phyloP scores from a whole-genome alignment of 1,140 invertebrate species.

The Triops longicaudatus region DNA sequence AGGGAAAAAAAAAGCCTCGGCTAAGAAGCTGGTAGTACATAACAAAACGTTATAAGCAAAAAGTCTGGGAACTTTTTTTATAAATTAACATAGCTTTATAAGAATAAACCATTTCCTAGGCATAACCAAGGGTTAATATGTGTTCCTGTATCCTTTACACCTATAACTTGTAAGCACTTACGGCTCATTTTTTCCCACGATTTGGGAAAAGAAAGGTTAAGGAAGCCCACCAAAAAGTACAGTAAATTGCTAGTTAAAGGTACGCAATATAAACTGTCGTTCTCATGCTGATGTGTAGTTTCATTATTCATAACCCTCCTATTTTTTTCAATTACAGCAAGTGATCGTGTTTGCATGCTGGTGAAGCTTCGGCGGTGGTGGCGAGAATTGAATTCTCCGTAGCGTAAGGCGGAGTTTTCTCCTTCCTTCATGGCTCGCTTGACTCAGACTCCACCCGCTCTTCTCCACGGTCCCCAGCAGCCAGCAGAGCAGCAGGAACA shows the following conservation, averaged over 20 bases:
- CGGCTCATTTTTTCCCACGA: not conserved
- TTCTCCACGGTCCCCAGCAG: not conserved
- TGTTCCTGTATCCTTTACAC: not conserved
- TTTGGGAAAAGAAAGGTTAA: not conserved
- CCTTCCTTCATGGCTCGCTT: slow-evolving; percentile 6
- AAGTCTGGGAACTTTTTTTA: not conserved
- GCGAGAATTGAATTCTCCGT: not conserved
- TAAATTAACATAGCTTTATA: not conserved
- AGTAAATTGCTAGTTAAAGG: not conserved
- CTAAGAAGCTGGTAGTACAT: not conserved
- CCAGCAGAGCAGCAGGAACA: not conserved
- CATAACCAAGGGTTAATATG: slow-evolving; percentile 2
- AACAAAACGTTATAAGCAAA: not conserved
- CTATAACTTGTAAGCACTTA: not conserved
- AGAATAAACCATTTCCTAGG: not conserved
- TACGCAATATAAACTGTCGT: not conserved
- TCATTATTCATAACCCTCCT: not conserved
- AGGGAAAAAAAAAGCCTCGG: not conserved
- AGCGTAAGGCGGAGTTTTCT: not conserved
- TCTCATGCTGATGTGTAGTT: not conserved
- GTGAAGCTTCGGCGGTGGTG: not conserved
- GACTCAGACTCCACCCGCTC: not conserved
- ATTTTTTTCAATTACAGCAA: not conserved
- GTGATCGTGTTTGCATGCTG: not conserved
- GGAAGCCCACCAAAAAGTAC: not conserved